Evolutionary conservation across 2,888 invertebrate species (phyloP).

Genomic region (Drosophila sordidapex): DNA sequence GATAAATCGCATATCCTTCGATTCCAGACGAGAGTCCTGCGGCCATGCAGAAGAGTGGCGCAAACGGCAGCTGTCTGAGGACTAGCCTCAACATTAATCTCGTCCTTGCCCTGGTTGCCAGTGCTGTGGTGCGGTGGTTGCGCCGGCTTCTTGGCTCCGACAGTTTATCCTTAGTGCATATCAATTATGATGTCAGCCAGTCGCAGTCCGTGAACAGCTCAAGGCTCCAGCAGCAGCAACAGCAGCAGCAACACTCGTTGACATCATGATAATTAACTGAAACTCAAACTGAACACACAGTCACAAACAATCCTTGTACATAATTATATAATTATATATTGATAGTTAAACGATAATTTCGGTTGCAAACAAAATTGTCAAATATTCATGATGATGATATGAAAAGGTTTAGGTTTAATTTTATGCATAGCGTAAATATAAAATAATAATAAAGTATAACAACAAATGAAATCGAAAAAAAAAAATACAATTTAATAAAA

Average conservation of each 20-base stretch:
- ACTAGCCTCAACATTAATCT: conserved; percentile 44
- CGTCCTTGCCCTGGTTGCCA: conserved; percentile 59
- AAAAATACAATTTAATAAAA: conserved; percentile 9
- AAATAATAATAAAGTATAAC: conserved; percentile 21
- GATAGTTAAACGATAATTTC: conserved; percentile 52
- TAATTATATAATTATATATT: conserved; percentile 59
- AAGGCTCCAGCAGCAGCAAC: conserved; percentile 9
- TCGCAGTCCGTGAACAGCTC: conserved; percentile 38
- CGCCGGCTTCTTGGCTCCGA: conserved; percentile 34
- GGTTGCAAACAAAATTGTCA: conserved; percentile 29
- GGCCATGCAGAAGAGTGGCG: conserved; percentile 82
- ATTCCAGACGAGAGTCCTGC: conserved; percentile 82
- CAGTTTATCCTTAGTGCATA: conserved; percentile 62
- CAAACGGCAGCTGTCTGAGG: conserved; percentile 36
- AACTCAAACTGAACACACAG: conserved; percentile 10
- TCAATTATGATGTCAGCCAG: conserved; percentile 64
- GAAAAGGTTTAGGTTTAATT: conserved; percentile 59
- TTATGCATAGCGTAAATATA: conserved; percentile 71
- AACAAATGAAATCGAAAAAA: conserved; percentile 24
- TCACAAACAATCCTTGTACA: conserved; percentile 47
- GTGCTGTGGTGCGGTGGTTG: conserved; percentile 71
- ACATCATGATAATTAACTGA: conserved; percentile 70
- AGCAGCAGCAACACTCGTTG: conserved; percentile 6
- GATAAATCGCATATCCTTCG: conserved; percentile 6
- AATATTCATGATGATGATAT: conserved; percentile 39